These are phyloP conservation scores for Gobiocypris rarus DNA, from an alignment of 2,113 vertebrate genomes.

Conservation along the genomic window DNA sequence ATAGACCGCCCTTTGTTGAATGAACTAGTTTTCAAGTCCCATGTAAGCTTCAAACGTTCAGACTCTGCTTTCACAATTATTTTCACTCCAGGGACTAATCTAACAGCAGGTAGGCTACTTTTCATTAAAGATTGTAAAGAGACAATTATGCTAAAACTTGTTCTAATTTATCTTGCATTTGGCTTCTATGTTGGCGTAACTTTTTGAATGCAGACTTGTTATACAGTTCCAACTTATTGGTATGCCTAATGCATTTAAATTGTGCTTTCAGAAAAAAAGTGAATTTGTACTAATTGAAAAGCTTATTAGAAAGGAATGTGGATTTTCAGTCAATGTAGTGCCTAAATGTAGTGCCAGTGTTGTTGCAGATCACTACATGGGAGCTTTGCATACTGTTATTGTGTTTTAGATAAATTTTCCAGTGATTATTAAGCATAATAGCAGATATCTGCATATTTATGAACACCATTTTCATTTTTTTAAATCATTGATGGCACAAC, in stretches of 20 bases:
- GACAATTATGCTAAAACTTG: background rate
- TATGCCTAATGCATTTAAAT: background rate
- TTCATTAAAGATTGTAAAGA: conserved; percentile 4
- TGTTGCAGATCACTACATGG: background rate
- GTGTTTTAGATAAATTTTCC: background rate
- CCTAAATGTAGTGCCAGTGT: too few relatives aligned
- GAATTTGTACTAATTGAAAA: background rate
- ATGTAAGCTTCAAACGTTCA: conserved; percentile 41
- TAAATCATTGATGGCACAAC: background rate
- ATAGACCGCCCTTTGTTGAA: conserved; percentile 50
- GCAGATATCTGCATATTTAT: background rate
- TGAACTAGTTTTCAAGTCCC: conserved; percentile 39
- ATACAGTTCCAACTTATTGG: background rate
- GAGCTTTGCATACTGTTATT: background rate
- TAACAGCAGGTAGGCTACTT: conserved; percentile 54
- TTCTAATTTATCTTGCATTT: conserved; percentile 10
- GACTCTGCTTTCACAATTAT: conserved; percentile 24
- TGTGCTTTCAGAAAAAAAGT: background rate
- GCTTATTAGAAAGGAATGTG: background rate
- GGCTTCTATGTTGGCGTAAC: background rate
- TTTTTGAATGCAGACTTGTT: conserved; percentile 1
- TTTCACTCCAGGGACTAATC: conserved; percentile 38
- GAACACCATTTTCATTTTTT: conserved; percentile 1
- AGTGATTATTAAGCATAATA: background rate
- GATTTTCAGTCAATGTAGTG: background rate